phyloP scores from a whole-genome alignment of 2,113 vertebrate species.

The Rana temporaria region DNA sequence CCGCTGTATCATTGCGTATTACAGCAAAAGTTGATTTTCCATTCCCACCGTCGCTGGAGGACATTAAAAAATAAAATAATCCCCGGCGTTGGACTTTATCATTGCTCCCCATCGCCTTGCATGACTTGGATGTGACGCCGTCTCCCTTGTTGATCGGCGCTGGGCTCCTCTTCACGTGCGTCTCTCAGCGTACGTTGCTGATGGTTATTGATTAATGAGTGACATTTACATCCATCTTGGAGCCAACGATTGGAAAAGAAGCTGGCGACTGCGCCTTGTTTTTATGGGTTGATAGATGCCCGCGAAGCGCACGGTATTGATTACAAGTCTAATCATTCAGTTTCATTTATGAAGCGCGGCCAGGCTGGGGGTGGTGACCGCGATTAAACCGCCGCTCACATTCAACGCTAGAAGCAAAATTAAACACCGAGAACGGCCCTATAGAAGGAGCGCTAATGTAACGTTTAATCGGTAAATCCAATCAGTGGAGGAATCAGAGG shows the following conservation, averaged over 20 bases:
- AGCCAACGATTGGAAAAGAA: slow-evolving; percentile 40
- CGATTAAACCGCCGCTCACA: slow-evolving; percentile 4
- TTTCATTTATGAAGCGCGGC: slow-evolving; percentile 35
- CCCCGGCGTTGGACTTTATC: too few relatives aligned
- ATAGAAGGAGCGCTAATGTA: background rate
- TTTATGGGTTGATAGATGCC: slow-evolving; percentile 31
- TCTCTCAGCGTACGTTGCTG: slow-evolving; percentile 29
- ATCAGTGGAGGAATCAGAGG: background rate
- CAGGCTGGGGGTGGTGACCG: slow-evolving; percentile 26
- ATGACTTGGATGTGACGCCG: background rate
- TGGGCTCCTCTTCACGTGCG: slow-evolving; percentile 18
- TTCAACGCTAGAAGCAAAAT: slow-evolving; percentile 27
- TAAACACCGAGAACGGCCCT: background rate
- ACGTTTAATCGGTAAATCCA: slow-evolving; percentile 25
- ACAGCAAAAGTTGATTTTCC: too few relatives aligned
- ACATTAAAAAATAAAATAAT: too few relatives aligned
- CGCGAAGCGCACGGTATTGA: slow-evolving; percentile 21
- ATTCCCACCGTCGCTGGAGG: too few relatives aligned
- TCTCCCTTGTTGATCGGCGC: background rate
- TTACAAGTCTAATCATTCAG: slow-evolving; percentile 23
- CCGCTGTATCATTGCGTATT: too few relatives aligned
- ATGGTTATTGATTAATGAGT: slow-evolving; percentile 44
- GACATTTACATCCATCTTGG: slow-evolving; percentile 53
- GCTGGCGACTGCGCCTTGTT: slow-evolving; percentile 23
- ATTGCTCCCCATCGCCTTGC: background rate